Conservation (phyloP, 2,888 invertebrate species). For the Drosophila leonis region DNA sequence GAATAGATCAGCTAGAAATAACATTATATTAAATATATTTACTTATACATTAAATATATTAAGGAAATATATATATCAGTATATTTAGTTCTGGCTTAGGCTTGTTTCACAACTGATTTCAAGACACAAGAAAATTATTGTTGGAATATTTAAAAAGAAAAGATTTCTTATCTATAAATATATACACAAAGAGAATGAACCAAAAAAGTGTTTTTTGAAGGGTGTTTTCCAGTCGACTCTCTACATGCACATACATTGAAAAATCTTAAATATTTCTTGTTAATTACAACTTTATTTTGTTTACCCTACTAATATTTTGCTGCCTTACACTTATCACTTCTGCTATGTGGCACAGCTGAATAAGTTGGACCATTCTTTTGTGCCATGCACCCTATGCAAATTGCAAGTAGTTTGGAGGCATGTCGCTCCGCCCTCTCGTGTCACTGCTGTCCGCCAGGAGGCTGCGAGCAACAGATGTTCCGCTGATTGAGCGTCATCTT, state of each 20-base stretch:
- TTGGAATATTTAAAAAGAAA: no score
- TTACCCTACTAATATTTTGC: background rate
- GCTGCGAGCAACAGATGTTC: constrained; percentile 65
- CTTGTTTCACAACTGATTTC: background rate
- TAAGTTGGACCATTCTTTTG: background rate
- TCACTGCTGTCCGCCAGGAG: constrained; percentile 63
- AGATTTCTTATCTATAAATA: background rate
- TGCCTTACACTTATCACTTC: constrained; percentile 17
- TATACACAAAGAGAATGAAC: no score
- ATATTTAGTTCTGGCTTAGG: no score
- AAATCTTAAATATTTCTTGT: background rate
- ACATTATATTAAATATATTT: no score
- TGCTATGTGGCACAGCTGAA: background rate
- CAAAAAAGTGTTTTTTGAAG: background rate
- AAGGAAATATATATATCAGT: no score
- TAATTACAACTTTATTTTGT: constrained; percentile 26
- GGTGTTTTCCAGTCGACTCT: background rate
- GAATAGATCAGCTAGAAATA: no score
- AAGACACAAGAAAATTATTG: background rate
- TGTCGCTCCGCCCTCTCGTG: constrained; percentile 58
- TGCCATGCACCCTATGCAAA: constrained; percentile 45
- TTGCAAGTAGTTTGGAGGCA: constrained; percentile 39
- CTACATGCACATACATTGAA: background rate
- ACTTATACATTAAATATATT: no score
- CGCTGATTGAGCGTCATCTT: constrained; percentile 68